Conservation (phyloP, 2,797 vertebrate genomes). For the Sarcophilus harrisii region DNA sequence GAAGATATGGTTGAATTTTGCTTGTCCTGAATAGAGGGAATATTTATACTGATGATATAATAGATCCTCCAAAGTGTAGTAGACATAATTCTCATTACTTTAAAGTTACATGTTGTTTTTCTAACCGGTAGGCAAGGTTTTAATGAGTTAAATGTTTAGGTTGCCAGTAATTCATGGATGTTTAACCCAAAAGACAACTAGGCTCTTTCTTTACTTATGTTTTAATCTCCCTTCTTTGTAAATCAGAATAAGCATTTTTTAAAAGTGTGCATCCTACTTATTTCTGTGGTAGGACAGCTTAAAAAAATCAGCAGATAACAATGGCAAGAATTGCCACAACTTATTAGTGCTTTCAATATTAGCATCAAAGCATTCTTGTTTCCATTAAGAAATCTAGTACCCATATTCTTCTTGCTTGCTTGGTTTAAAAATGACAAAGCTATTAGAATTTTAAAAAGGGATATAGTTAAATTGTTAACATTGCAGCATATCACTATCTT, state of each 20-base stretch:
- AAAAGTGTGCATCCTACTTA: background rate
- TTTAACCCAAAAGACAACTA: conserved; percentile 9
- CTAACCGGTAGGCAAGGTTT: background rate
- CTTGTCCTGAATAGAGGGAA: background rate
- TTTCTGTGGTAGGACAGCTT: background rate
- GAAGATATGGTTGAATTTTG: background rate
- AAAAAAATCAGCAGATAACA: background rate
- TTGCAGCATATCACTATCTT: background rate
- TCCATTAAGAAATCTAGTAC: background rate
- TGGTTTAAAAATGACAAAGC: background rate
- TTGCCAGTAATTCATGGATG: background rate
- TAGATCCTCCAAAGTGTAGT: background rate
- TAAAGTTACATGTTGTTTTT: background rate
- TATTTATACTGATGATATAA: background rate
- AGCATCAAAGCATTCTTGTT: conserved; percentile 23
- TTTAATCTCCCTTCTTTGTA: background rate
- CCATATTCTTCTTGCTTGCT: background rate
- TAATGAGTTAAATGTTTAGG: conserved; percentile 13
- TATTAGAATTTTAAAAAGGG: background rate
- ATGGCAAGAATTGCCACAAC: conserved; percentile 25
- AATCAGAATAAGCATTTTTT: background rate
- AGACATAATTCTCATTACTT: background rate
- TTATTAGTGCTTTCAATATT: background rate
- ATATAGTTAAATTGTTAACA: background rate
- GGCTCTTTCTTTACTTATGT: background rate